Percentiles rank a stretch among this genome's conserved stretches.
phyloP scores from a whole-genome alignment of 1,140 invertebrate species.

The Drosophila yakuba region DNA sequence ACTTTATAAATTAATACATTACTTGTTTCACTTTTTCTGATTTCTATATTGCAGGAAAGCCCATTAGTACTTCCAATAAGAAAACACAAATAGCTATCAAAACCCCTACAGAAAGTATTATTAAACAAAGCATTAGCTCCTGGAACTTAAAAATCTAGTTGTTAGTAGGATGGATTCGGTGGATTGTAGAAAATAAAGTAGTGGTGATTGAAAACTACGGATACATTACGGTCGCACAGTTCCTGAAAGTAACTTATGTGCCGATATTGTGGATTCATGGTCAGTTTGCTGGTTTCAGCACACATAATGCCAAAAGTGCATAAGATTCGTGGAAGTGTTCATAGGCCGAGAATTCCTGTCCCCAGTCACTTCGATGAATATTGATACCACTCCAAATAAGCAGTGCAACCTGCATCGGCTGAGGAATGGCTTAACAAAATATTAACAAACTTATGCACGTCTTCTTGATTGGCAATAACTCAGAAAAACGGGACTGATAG shows the following conservation, averaged over 20 bases:
- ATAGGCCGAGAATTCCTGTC: background rate
- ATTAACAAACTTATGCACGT: slow-evolving; percentile 21
- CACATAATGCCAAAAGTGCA: background rate
- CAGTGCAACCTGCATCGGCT: too few relatives aligned
- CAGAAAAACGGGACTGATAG: background rate
- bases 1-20: background rate
- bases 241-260: background rate
- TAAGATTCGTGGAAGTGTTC: background rate
- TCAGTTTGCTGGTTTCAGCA: slow-evolving; percentile 22
- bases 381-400: background rate
- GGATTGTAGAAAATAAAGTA: background rate
- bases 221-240: slow-evolving; percentile 1
- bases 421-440: background rate
- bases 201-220: slow-evolving; percentile 4
- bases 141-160: background rate
- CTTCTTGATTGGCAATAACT: background rate
- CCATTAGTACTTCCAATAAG: background rate
- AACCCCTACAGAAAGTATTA: background rate
- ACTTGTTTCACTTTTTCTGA: background rate
- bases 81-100: background rate
- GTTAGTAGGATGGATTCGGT: slow-evolving; percentile 12
- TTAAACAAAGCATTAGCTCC: slow-evolving; percentile 18
- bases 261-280: slow-evolving; percentile 8
- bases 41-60: background rate
- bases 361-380: slow-evolving; percentile 41